Evolutionary conservation across 1,140 invertebrate species (phyloP).

Genomic region (Chrysopa pallens): DNA sequence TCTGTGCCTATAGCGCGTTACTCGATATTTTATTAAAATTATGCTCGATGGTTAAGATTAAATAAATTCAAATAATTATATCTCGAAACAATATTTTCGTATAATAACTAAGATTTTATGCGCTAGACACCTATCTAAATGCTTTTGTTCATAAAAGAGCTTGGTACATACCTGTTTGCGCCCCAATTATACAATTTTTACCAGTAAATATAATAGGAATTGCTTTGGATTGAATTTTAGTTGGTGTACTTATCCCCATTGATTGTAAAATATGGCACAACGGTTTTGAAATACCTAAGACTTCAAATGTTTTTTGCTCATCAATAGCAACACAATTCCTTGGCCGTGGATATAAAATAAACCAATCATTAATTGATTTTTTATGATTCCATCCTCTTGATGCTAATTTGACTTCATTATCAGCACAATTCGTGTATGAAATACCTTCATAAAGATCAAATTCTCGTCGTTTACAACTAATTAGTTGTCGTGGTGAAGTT

Average conservation of each 20-base stretch:
- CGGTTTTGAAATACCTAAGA: constrained; percentile 28
- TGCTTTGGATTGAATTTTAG: constrained; percentile 43
- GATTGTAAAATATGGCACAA: constrained; percentile 36
- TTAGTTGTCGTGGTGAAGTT: constrained; percentile 35
- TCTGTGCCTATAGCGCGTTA: no score
- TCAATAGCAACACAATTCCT: constrained; percentile 18
- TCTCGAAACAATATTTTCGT: no score
- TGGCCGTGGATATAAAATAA: constrained; percentile 43
- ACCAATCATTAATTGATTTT: constrained; percentile 63
- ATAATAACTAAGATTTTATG: no score
- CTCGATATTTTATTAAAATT: no score
- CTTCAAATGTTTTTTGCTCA: constrained; percentile 23
- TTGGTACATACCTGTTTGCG: constrained; percentile 66
- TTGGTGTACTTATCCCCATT: constrained; percentile 34
- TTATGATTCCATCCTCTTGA: constrained; percentile 62
- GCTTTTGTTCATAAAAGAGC: no score
- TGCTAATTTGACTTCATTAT: constrained; percentile 50
- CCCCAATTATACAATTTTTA: constrained; percentile 55
- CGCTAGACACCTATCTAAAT: no score
- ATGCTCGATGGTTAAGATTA: no score
- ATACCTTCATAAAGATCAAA: constrained; percentile 61
- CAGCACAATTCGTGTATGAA: constrained; percentile 38
- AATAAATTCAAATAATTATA: no score
- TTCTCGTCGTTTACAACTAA: constrained; percentile 40
- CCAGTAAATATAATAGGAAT: constrained; percentile 38